phyloP scores from a whole-genome alignment of 2,888 invertebrate genomes.

The Melinopterus prodromus region DNA sequence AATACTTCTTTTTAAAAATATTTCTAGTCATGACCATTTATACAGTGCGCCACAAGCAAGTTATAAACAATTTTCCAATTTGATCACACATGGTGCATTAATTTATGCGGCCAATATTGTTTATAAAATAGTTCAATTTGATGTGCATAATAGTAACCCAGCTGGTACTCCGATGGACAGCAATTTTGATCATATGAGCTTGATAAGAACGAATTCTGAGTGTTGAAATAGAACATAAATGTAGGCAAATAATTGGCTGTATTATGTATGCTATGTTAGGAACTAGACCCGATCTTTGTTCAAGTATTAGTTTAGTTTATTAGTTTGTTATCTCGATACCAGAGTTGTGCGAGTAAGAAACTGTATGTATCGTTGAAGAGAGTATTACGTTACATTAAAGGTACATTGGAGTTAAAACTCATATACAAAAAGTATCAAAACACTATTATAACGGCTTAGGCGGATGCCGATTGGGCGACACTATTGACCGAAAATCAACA shows the following conservation, averaged over 20 bases:
- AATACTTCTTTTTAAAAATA: too few relatives aligned
- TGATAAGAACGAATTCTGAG: conserved; percentile 17
- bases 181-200: conserved; percentile 24
- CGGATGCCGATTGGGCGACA: conserved; percentile 7
- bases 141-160: conserved; percentile 28
- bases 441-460: neutral
- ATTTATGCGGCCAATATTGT: too few relatives aligned
- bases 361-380: neutral
- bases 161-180: conserved; percentile 28
- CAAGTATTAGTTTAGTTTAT: conserved; percentile 14
- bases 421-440: conserved; percentile 7
- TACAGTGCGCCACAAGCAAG: too few relatives aligned
- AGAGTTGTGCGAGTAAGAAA: conserved; percentile 15
- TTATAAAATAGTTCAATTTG: too few relatives aligned
- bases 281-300: conserved; percentile 11
- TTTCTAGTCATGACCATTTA: too few relatives aligned
- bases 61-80: neutral
- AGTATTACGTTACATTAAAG: conserved; percentile 9
- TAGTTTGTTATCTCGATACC: conserved; percentile 22
- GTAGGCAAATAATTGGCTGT: conserved; percentile 23
- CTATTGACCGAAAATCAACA: neutral
- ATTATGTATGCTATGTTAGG: conserved; percentile 25
- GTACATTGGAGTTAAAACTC: neutral
- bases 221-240: conserved; percentile 20
- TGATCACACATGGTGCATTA: neutral